Conservation (phyloP, 2,113 vertebrate species). For the Circaetus cinerascens region DNA sequence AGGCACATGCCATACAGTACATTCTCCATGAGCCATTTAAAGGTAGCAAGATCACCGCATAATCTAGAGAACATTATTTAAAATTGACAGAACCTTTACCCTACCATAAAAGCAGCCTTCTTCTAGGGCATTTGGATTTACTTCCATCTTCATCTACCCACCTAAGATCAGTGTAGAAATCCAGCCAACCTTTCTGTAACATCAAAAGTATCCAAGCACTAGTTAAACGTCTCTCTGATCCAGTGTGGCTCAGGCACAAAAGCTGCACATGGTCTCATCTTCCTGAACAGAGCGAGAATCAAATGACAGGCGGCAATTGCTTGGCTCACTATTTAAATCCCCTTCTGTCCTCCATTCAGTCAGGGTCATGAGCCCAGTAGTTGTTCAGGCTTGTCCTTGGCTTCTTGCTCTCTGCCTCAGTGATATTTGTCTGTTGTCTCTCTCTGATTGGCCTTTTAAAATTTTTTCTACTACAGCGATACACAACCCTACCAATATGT, state of each 20-base stretch:
- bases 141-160: neutral
- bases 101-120: neutral
- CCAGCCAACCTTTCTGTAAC: neutral
- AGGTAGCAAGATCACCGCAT: neutral
- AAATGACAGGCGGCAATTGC: neutral
- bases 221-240: neutral
- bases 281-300: neutral
- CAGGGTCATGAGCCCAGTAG: neutral
- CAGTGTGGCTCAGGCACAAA: neutral
- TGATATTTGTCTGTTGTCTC: neutral
- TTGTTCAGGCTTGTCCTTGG: neutral
- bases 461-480: neutral
- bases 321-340: neutral
- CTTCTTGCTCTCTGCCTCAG: neutral
- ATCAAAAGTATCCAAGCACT: neutral
- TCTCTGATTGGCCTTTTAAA: neutral
- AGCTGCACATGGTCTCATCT: neutral
- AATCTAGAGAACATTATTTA: conserved; percentile 39
- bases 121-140: neutral
- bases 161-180: neutral
- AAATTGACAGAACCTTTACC: conserved; percentile 26
- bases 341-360: neutral
- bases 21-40: conserved; percentile 43
- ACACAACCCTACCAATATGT: neutral
- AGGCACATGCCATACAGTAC: conserved; percentile 37